Percentiles rank a stretch among this genome's conserved stretches.
phyloP scores from a whole-genome alignment of 2,888 invertebrate genomes.

The Melikaiella ostensackeni region DNA sequence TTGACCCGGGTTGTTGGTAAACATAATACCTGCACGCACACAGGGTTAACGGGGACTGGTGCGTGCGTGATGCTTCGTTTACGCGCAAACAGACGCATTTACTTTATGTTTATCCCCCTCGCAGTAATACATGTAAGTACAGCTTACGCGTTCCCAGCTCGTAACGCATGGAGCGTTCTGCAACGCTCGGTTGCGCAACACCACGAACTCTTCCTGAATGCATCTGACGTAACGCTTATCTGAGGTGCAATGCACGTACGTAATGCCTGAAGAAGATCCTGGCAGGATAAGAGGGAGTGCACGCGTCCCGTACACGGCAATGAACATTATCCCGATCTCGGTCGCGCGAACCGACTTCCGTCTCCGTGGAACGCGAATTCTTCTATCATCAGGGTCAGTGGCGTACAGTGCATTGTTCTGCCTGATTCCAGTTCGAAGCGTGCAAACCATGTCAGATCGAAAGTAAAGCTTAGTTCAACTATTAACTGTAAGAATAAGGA shows the following conservation, averaged over 20 bases:
- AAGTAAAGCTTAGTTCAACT: not conserved
- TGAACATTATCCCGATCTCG: conserved; percentile 47
- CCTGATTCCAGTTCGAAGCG: not conserved
- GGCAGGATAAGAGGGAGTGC: conserved; percentile 52
- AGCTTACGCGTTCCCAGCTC: conserved; percentile 52
- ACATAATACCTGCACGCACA: conserved; percentile 51
- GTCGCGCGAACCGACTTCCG: conserved; percentile 42
- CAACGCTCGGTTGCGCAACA: conserved; percentile 59
- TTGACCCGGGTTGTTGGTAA: conserved; percentile 53
- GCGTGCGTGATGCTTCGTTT: conserved; percentile 49
- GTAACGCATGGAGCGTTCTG: conserved; percentile 56
- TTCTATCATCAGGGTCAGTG: conserved; percentile 35
- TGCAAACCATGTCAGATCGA: not conserved
- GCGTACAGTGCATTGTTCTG: conserved; percentile 14
- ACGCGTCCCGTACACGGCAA: conserved; percentile 52
- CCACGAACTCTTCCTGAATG: conserved; percentile 56
- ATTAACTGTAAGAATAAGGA: not conserved
- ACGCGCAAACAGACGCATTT: conserved; percentile 49
- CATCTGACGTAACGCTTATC: conserved; percentile 58
- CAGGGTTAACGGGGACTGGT: conserved; percentile 26
- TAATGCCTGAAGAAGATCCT: conserved; percentile 54
- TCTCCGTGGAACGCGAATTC: conserved; percentile 43
- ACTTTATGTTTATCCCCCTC: conserved; percentile 55
- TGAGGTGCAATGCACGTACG: conserved; percentile 52
- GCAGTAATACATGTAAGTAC: conserved; percentile 42